Evolutionary conservation across 1,140 invertebrate species (phyloP).

Genomic region (Tetramorium alpestre): DNA sequence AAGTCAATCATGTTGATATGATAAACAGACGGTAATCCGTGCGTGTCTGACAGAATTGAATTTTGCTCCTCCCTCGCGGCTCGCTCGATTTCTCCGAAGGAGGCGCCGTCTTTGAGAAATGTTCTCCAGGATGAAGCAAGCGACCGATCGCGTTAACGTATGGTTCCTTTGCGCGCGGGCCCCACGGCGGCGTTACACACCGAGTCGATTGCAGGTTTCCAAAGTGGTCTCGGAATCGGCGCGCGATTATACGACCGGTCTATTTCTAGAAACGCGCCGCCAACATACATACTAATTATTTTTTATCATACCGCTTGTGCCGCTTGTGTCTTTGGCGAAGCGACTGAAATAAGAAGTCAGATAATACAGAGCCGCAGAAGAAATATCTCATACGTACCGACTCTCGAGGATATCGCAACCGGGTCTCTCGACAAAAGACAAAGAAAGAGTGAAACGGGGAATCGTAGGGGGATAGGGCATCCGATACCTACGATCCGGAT

Average conservation of each 20-base stretch:
- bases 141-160: conserved; percentile 27
- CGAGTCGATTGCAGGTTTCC: conserved; percentile 77
- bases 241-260: conserved; percentile 80
- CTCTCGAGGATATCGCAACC: conserved; percentile 42
- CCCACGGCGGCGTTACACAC: conserved; percentile 7
- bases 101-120: conserved; percentile 10
- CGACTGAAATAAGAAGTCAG: not conserved
- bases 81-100: not conserved
- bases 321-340: conserved; percentile 67
- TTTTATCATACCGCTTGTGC: conserved; percentile 75
- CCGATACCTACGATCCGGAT: conserved; percentile 43
- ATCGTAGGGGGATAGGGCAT: conserved; percentile 1
- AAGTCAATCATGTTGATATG: not conserved
- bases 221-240: conserved; percentile 80
- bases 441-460: conserved; percentile 14
- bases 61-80: not conserved
- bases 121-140: not conserved
- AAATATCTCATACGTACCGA: conserved; percentile 17
- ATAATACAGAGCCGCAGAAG: conserved; percentile 56
- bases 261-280: conserved; percentile 80
- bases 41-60: not conserved
- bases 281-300: conserved; percentile 82
- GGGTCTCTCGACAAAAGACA: conserved; percentile 9
- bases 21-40: not conserved
- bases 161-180: not conserved